Percentiles rank a stretch among this genome's conserved stretches.
phyloP scores from a whole-genome alignment of 2,113 vertebrate genomes.

The Paradisaea rubra region DNA sequence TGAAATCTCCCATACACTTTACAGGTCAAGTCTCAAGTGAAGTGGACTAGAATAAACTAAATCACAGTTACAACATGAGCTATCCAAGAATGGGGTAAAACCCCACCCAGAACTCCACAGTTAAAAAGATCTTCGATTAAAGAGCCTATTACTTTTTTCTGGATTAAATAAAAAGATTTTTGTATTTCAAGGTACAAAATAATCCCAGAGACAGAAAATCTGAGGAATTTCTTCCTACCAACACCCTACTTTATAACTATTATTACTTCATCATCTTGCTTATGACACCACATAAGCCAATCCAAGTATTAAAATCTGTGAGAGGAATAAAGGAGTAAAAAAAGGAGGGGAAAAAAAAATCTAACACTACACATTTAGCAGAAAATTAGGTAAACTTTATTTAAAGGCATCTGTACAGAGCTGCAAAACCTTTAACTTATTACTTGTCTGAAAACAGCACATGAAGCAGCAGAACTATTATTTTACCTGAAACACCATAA shows the following conservation, averaged over 20 bases:
- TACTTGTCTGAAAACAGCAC: background rate
- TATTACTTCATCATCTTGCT: background rate
- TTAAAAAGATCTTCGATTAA: background rate
- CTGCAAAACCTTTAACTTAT: background rate
- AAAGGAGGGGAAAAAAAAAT: background rate
- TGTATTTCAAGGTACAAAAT: background rate
- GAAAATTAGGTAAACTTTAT: background rate
- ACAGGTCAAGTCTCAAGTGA: background rate
- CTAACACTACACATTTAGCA: background rate
- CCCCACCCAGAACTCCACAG: fast-evolving
- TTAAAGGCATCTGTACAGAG: background rate
- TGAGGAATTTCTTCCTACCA: background rate
- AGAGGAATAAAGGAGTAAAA: background rate
- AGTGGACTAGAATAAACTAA: background rate
- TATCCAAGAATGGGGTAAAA: background rate
- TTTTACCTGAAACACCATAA: background rate
- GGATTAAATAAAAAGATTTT: background rate
- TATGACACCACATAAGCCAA: background rate
- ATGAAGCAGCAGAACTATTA: background rate
- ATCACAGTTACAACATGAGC: background rate
- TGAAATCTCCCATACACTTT: background rate
- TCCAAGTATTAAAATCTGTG: background rate
- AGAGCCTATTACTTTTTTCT: background rate
- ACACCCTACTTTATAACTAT: background rate
- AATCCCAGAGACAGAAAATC: background rate